These are phyloP conservation scores for Leptinotarsa haldemani DNA, from an alignment of 2,888 invertebrate species.

Conservation along the genomic window DNA sequence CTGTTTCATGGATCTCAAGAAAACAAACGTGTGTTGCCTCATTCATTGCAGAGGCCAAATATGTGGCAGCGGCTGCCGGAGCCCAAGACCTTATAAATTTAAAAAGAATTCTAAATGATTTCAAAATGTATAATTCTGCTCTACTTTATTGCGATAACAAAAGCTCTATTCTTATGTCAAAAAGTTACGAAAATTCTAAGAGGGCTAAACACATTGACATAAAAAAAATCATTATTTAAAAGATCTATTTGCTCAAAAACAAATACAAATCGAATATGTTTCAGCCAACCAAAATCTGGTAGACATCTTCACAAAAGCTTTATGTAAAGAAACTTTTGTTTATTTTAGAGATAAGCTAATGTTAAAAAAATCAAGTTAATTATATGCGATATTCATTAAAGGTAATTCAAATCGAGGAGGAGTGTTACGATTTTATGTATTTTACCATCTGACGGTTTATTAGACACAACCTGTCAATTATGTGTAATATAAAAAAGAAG, in stretches of 20 bases:
- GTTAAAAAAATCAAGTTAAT: background rate
- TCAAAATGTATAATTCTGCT: conserved; percentile 4
- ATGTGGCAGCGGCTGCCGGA: conserved; percentile 29
- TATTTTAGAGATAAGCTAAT: conserved; percentile 18
- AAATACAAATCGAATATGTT: conserved; percentile 29
- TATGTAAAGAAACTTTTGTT: conserved; percentile 29
- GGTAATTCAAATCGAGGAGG: conserved; percentile 13
- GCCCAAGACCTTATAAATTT: conserved; percentile 33
- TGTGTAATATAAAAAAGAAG: too few species aligned
- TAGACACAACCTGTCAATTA: too few species aligned
- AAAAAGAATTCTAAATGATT: conserved; percentile 28
- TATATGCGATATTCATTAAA: conserved; percentile 11
- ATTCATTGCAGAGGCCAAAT: conserved; percentile 41
- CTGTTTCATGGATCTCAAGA: conserved; percentile 35
- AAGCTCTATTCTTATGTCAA: conserved; percentile 25
- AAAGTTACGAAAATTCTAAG: conserved; percentile 34
- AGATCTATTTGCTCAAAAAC: conserved; percentile 24
- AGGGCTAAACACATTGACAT: conserved; percentile 33
- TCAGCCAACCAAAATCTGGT: conserved; percentile 26
- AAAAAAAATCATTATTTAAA: conserved; percentile 6
- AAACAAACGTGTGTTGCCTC: conserved; percentile 39
- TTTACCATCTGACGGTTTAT: too few species aligned
- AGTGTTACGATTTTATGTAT: background rate
- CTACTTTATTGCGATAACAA: conserved; percentile 26
- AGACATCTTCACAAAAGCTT: conserved; percentile 32